These are phyloP conservation scores for Pseudopodoces humilis DNA, from an alignment of 2,113 vertebrate genomes.

Conservation along the genomic window DNA sequence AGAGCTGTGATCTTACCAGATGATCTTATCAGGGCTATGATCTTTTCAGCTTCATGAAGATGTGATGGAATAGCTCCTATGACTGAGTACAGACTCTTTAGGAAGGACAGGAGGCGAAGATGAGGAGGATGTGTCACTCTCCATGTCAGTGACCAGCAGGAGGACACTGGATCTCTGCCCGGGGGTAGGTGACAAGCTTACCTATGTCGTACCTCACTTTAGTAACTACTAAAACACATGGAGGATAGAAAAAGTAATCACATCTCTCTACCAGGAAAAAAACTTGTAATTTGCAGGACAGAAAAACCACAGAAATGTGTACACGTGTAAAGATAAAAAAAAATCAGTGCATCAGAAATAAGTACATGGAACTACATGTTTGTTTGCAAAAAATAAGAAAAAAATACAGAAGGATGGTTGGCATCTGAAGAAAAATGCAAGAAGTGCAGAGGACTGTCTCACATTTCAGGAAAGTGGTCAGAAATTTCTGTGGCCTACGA, in stretches of 20 bases:
- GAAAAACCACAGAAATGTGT: background rate
- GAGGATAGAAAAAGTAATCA: background rate
- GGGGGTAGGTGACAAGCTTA: background rate
- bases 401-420: background rate
- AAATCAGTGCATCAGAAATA: background rate
- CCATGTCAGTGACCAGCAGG: background rate
- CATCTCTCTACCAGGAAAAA: background rate
- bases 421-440: background rate
- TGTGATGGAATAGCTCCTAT: background rate
- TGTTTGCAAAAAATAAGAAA: background rate
- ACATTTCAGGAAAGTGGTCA: background rate
- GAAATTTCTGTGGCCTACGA: background rate
- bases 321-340: background rate
- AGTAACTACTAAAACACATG: background rate
- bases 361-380: background rate
- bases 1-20: background rate
- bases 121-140: accelerated
- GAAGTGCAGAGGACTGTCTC: background rate
- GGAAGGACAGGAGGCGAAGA: background rate
- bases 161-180: background rate
- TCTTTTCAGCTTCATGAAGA: background rate
- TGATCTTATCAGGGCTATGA: background rate
- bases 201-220: background rate
- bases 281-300: background rate
- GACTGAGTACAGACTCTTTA: background rate